Evolutionary conservation across 2,797 vertebrate genomes (phyloP).

Genomic region (Squalus acanthias): DNA sequence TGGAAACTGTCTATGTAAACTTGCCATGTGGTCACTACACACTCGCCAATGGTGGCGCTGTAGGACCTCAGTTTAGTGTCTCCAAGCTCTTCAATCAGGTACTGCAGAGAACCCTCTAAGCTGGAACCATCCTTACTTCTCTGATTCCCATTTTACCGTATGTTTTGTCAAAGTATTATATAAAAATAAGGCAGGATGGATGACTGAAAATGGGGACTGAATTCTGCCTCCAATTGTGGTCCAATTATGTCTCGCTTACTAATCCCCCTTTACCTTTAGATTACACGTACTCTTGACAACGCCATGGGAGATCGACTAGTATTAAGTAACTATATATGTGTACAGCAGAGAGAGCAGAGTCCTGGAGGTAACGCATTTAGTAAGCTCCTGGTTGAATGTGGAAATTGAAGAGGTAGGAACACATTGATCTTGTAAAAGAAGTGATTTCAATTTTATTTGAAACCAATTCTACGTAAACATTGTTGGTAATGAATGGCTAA

Average conservation of each 20-base stretch:
- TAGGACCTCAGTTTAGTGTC: neutral
- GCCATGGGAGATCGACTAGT: too few relatives aligned
- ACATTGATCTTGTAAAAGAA: neutral
- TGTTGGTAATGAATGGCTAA: too few relatives aligned
- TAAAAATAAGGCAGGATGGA: neutral
- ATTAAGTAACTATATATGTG: neutral
- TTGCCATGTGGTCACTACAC: neutral
- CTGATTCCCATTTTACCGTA: neutral
- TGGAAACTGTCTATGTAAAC: neutral
- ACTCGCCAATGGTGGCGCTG: neutral
- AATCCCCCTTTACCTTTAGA: neutral
- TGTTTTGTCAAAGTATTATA: neutral
- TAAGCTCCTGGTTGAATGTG: neutral
- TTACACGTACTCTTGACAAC: neutral
- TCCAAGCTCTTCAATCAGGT: neutral
- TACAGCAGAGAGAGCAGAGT: too few relatives aligned
- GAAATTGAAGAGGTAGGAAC: neutral
- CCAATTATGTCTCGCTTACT: neutral
- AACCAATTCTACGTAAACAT: neutral
- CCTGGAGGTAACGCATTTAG: neutral
- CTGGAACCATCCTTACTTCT: neutral
- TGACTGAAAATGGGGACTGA: neutral
- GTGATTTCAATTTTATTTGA: neutral
- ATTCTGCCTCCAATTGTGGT: neutral
- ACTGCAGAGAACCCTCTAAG: neutral